These are phyloP conservation scores for Cherax destructor DNA, from an alignment of 1,140 invertebrate species.

Conservation along the genomic window DNA sequence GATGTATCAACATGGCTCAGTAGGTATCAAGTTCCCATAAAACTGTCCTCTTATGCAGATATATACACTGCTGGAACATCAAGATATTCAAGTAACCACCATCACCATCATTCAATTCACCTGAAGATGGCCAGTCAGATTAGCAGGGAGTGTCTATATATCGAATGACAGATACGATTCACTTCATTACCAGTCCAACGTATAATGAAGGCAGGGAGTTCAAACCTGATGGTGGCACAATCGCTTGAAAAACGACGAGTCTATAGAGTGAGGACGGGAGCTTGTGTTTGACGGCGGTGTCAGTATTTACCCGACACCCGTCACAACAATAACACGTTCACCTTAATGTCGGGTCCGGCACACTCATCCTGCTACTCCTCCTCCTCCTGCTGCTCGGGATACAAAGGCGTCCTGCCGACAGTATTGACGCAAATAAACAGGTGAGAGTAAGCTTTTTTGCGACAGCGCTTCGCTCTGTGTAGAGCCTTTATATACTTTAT, in stretches of 20 bases:
- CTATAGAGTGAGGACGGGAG: conserved; percentile 15
- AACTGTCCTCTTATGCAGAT: conserved; percentile 18
- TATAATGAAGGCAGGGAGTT: conserved; percentile 25
- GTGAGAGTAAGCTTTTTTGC: too few relatives aligned
- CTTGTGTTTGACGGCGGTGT: conserved; percentile 30
- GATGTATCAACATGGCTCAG: neutral
- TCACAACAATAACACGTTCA: conserved; percentile 50
- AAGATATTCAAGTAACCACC: conserved; percentile 13
- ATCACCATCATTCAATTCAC: conserved; percentile 32
- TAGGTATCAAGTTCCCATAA: neutral
- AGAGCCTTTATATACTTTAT: too few relatives aligned
- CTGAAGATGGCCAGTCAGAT: conserved; percentile 43
- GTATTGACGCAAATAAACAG: neutral
- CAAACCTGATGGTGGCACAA: conserved; percentile 27
- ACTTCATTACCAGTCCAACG: conserved; percentile 48
- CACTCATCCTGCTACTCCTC: neutral
- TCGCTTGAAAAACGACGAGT: conserved; percentile 44
- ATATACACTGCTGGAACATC: conserved; percentile 9
- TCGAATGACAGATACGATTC: conserved; percentile 49
- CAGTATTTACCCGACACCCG: conserved; percentile 48
- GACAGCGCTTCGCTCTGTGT: too few relatives aligned
- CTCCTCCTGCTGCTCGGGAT: neutral
- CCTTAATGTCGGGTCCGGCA: neutral
- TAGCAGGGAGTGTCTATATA: conserved; percentile 27
- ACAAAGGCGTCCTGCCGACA: neutral